Base-by-base conservation (phyloP, 2,888 invertebrate genomes). In the Drosophila paramelanica region DNA sequence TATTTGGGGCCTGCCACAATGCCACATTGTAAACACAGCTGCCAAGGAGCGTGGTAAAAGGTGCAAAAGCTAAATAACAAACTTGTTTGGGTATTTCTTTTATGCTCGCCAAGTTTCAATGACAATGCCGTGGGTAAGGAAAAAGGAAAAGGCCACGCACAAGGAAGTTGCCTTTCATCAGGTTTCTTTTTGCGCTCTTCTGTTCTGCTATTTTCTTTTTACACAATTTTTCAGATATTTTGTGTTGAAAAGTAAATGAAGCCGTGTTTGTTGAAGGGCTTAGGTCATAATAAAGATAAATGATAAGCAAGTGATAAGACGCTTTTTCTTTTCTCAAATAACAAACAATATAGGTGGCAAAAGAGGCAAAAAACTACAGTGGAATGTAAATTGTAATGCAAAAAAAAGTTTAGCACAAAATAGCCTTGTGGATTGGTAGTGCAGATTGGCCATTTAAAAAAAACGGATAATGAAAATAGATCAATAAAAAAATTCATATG, bases 251-350 rank as follows among this genome's bases (percentile, higher is more conserved):
- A 79, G 86, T 81, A 88, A 88, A 85, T 85, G 88, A 89, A 88
- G 79, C 70, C 60, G 82, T 85, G 68, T 89, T 88, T 88, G 77
- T 67, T 81, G 73, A 85, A 89, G 89, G 88, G 86, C 88, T 88
- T 73, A 77, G 69, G 85, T 75, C 88, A 75, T 85, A 89, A 85
- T 89, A 85, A 85, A 89, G 89, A 85, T 85, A 88, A 85, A 85
- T 89, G 85, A 85, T 85, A 88, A 89, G 72, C 73, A 85, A 85
- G 88, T 89, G 85, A 85, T 85, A 89, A 88, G 85, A 79, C 68
- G 51, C 4, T 67, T 58, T 53, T 31, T 45, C 25, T 79, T 75
- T 68, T 77, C 56, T 69, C 58, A 67, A 77, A 75, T 56, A 71
- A 81, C 61, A 67, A 75, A 64, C 70, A 64, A 53, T 60, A 57